Evolutionary conservation across 2,797 vertebrate genomes (phyloP), one percentile per base, ranked within the genome.

Genomic region (Takifugu ocellatus): DNA sequence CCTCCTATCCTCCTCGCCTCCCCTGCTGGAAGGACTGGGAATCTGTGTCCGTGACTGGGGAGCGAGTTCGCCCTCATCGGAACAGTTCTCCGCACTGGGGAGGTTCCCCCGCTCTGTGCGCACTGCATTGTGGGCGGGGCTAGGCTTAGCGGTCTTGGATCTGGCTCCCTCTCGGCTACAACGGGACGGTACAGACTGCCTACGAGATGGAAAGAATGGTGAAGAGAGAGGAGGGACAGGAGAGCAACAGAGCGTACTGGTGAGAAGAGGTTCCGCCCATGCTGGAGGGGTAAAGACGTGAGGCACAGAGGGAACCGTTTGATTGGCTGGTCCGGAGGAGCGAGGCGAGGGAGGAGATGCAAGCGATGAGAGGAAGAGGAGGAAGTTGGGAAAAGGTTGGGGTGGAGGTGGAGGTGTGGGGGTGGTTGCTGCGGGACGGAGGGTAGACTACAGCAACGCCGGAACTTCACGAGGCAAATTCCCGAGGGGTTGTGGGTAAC

Each of bases 161-260:
- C 55, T 31, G 78, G 63, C 63, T 76, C 71, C 79, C 74, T 83
- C 81, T 75, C 70, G 69, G 68, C 63, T 74, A 85, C 74, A 78
- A 84, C 46, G 53, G 66, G 77, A 73, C 70, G 85, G 73, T 55
- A 88, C 61, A 81, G 67, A 83, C 77, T 8, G 76, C 83, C 87
- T 90, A 84, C 10, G 69, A 71, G 69, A 79, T 75, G 77, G 57
- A 82, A 78, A 88, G 62, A 86, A 74, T 27, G 56, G 75, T 75
- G 77, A 83, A 82, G 69, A 74, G 67, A 84, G 70, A 49, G 56
- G 27, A 69, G 69, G 63, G 51, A 82, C 72, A 77, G 69, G 62
- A 81, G 10, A 82, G 68, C 25, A 51, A 39, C 31, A 60, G 27
- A 51, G 36, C 14, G 47, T 44, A 31, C 68, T 68, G 48, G 43